Evolutionary conservation across 2,888 invertebrate species (phyloP).

Genomic region (Carterocephalus palaemon): DNA sequence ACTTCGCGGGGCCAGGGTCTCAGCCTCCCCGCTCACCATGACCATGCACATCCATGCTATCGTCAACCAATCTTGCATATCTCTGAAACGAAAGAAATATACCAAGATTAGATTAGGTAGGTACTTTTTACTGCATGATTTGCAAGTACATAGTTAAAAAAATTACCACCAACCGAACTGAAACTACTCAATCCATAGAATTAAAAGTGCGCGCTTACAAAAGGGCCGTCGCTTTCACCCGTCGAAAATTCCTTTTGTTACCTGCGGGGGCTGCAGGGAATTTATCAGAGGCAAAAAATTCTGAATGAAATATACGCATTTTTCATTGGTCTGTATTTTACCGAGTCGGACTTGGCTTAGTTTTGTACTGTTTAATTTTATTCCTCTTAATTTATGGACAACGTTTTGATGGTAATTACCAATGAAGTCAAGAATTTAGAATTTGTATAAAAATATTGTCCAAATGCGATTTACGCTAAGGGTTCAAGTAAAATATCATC

Average conservation of each 20-base stretch:
- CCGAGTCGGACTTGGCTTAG: slow-evolving; percentile 52
- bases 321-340: slow-evolving; percentile 69
- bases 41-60: slow-evolving; percentile 2
- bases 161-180: too few species aligned
- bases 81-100: slow-evolving; percentile 8
- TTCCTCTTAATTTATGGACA: slow-evolving; percentile 44
- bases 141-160: slow-evolving; percentile 4
- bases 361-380: slow-evolving; percentile 56
- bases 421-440: too few species aligned
- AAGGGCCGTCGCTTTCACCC: slow-evolving; percentile 28
- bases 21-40: slow-evolving; percentile 32
- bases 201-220: slow-evolving; percentile 7
- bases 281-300: slow-evolving; percentile 63
- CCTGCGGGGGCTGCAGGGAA: slow-evolving; percentile 63
- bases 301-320: slow-evolving; percentile 62
- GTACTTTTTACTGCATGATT: neutral
- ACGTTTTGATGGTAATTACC: slow-evolving; percentile 34
- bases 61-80: slow-evolving; percentile 7
- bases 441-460: too few species aligned
- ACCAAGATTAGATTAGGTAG: too few species aligned
- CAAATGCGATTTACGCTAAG: too few species aligned
- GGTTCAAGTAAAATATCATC: too few species aligned
- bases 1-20: too few species aligned
- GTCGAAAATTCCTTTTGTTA: slow-evolving; percentile 69
- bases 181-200: too few species aligned